These are phyloP conservation scores for Antitype chi DNA, from an alignment of 2,888 invertebrate genomes.

Conservation along the genomic window DNA sequence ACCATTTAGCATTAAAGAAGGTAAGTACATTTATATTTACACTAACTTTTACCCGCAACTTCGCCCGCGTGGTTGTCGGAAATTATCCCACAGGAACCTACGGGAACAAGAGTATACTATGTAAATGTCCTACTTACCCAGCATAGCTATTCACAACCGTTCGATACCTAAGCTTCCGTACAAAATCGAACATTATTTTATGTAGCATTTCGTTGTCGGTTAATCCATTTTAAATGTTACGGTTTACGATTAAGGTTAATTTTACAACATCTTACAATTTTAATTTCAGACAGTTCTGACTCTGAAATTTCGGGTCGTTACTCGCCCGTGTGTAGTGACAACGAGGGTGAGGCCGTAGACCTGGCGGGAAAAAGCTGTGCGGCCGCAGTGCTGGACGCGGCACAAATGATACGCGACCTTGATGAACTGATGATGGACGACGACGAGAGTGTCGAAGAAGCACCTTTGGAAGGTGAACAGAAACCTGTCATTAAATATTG, in stretches of 20 bases:
- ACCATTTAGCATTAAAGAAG: constrained; percentile 83
- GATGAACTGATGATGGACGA: constrained; percentile 87
- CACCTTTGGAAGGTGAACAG: constrained; percentile 75
- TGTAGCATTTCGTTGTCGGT: background rate
- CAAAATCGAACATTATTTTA: background rate
- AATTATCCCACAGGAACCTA: background rate
- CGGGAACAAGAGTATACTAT: background rate
- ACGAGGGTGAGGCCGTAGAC: constrained; percentile 76
- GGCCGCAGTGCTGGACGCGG: constrained; percentile 75
- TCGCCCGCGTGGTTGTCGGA: background rate
- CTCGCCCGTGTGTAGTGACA: constrained; percentile 92
- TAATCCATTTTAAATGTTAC: background rate
- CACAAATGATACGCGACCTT: constrained; percentile 82
- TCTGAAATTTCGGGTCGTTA: constrained; percentile 91
- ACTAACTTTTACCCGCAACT: background rate
- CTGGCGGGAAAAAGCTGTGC: constrained; percentile 58
- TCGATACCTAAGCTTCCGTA: background rate
- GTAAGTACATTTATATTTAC: constrained; percentile 64
- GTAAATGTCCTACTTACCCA: background rate
- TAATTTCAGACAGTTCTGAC: constrained; percentile 86
- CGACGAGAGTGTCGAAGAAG: constrained; percentile 80
- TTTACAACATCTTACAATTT: constrained; percentile 6
- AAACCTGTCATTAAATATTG: background rate
- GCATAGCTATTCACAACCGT: background rate
- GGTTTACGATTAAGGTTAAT: background rate